Evolutionary conservation across 2,888 invertebrate species (phyloP).

Genomic region (Leucozona laternaria): DNA sequence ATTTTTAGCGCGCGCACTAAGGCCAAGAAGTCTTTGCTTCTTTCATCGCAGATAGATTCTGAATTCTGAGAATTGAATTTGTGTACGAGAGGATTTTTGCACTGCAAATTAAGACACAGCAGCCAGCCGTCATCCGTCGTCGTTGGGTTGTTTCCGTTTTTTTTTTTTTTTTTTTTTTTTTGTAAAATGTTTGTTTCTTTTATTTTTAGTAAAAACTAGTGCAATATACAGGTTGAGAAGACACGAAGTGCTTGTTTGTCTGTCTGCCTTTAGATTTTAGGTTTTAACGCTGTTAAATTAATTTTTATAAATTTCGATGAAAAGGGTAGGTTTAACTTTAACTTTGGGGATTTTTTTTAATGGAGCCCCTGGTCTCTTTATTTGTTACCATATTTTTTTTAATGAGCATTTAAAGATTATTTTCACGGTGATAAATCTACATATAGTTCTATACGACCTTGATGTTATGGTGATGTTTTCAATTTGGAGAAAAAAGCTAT

Average conservation of each 20-base stretch:
- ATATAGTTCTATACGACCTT: no score
- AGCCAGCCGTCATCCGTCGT: not conserved
- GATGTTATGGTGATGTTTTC: no score
- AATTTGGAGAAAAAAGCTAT: no score
- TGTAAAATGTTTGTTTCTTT: not conserved
- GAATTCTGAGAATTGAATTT: constrained; percentile 40
- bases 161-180: not conserved
- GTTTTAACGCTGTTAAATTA: no score
- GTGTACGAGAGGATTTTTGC: constrained; percentile 15
- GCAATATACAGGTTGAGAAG: not conserved
- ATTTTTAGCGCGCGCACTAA: constrained; percentile 30
- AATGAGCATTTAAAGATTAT: no score
- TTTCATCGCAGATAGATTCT: constrained; percentile 27
- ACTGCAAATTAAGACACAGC: constrained; percentile 30
- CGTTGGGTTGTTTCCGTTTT: not conserved
- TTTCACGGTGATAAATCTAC: no score
- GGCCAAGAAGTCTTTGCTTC: not conserved
- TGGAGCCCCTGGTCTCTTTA: no score
- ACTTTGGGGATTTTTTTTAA: no score
- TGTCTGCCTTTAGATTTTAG: not conserved
- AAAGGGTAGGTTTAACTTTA: no score
- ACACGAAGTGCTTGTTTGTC: accelerated
- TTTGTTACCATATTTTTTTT: no score
- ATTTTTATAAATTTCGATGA: no score
- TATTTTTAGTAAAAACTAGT: not conserved